These are phyloP conservation scores for Turdus rufiventris DNA, from an alignment of 2,113 vertebrate genomes.

Conservation along the genomic window DNA sequence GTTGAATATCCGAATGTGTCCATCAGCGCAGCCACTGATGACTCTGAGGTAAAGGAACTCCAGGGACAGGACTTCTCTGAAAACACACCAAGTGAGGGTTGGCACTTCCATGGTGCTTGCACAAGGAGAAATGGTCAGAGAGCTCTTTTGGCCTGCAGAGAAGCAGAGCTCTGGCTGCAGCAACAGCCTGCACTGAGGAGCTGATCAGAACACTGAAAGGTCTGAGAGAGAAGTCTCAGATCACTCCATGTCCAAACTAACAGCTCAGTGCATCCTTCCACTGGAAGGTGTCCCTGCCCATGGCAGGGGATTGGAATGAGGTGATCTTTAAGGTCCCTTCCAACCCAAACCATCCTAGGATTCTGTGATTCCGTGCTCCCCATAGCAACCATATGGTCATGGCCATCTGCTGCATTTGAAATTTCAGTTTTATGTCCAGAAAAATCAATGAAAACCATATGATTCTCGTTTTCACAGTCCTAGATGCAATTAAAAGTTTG, in stretches of 20 bases:
- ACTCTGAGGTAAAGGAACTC: constrained; percentile 82
- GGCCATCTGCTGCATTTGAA: not conserved
- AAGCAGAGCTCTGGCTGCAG: not conserved
- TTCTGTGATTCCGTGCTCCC: not conserved
- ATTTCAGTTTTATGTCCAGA: not conserved
- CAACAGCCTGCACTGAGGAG: not conserved
- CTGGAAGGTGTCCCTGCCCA: not conserved
- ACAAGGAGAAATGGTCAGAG: not conserved
- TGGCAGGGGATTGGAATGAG: not conserved
- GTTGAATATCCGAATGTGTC: constrained; percentile 86
- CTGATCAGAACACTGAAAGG: not conserved
- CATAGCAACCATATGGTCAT: not conserved
- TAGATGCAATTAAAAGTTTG: not conserved
- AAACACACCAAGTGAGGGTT: not conserved
- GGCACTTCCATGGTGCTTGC: not conserved
- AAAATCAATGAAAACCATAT: not conserved
- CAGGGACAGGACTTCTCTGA: constrained; percentile 84
- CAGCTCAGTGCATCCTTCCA: not conserved
- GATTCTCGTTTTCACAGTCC: not conserved
- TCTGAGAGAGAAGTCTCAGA: not conserved
- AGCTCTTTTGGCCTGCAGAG: not conserved
- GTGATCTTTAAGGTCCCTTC: not conserved
- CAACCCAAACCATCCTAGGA: not conserved
- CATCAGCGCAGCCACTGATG: constrained; percentile 85
- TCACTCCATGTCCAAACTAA: not conserved